phyloP scores from a whole-genome alignment of 2,888 invertebrate species.

The Oscheius sp. region DNA sequence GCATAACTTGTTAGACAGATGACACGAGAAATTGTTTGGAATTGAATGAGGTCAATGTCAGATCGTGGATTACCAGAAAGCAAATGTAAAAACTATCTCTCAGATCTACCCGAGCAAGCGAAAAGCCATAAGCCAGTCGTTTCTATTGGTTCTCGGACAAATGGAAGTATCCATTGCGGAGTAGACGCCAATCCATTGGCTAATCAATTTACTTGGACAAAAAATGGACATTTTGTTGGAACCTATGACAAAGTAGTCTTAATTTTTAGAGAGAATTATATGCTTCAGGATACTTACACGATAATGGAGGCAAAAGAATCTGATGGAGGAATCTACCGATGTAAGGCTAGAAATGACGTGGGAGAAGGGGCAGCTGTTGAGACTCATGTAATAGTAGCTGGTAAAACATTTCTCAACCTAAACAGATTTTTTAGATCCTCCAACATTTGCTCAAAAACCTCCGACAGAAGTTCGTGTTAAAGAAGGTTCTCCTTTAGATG shows the following conservation, averaged over 20 bases:
- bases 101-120: constrained; percentile 51
- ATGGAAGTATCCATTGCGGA: constrained; percentile 52
- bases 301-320: constrained; percentile 18
- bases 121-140: constrained; percentile 52
- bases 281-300: not conserved
- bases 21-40: not conserved
- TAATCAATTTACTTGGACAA: constrained; percentile 59
- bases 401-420: constrained; percentile 29
- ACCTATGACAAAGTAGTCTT: constrained; percentile 31
- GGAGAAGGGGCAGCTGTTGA: constrained; percentile 60
- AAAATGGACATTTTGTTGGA: constrained; percentile 59
- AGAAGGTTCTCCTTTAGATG: constrained; percentile 49
- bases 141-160: constrained; percentile 50
- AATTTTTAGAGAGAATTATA: not conserved
- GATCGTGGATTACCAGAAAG: not conserved
- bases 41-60: constrained; percentile 21
- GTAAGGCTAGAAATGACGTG: constrained; percentile 60
- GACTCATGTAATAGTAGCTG: constrained; percentile 62
- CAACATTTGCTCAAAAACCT: constrained; percentile 53
- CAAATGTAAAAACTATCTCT: constrained; percentile 18
- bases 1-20: not conserved
- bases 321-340: constrained; percentile 63
- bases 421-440: constrained; percentile 49
- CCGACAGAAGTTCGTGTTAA: constrained; percentile 53
- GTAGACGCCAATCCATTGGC: constrained; percentile 67